Percentiles rank a stretch among this genome's conserved stretches.
phyloP scores from a whole-genome alignment of 2,797 vertebrate species.

The Fundulus diaphanus region DNA sequence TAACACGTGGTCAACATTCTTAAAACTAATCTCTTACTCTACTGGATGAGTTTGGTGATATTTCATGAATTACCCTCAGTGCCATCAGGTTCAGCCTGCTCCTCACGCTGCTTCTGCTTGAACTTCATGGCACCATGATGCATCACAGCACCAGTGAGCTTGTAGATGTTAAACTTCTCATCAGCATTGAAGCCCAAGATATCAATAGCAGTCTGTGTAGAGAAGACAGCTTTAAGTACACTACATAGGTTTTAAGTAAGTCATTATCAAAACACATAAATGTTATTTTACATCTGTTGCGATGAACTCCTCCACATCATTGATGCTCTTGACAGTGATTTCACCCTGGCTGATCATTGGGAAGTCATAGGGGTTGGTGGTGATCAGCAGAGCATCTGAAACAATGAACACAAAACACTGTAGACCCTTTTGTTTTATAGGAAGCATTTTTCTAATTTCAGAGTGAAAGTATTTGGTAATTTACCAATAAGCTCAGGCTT shows the following conservation, averaged over 20 bases:
- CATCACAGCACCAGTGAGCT: constrained; percentile 84
- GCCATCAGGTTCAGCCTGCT: constrained; percentile 63
- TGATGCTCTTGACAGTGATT: constrained; percentile 88
- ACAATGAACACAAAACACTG: not conserved
- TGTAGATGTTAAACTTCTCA: constrained; percentile 84
- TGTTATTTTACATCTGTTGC: constrained; percentile 83
- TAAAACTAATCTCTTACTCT: not conserved
- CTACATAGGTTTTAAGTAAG: not conserved
- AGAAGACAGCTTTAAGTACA: not conserved
- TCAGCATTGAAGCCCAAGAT: constrained; percentile 84
- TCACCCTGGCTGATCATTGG: constrained; percentile 89
- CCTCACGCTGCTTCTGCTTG: no score
- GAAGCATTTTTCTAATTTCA: not conserved
- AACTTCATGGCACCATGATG: constrained; percentile 89
- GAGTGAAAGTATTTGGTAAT: not conserved
- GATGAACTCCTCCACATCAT: constrained; percentile 88
- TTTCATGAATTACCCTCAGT: constrained; percentile 83
- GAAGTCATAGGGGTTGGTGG: constrained; percentile 90
- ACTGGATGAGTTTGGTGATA: not conserved
- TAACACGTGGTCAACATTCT: rapidly evolving
- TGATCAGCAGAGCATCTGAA: constrained; percentile 88
- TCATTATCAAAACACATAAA: not conserved
- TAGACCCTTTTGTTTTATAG: not conserved
- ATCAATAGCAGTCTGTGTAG: constrained; percentile 82
- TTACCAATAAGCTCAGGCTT: constrained; percentile 83